These are phyloP conservation scores for Campoletis sonorensis DNA, from an alignment of 1,140 invertebrate genomes.

Conservation along the genomic window DNA sequence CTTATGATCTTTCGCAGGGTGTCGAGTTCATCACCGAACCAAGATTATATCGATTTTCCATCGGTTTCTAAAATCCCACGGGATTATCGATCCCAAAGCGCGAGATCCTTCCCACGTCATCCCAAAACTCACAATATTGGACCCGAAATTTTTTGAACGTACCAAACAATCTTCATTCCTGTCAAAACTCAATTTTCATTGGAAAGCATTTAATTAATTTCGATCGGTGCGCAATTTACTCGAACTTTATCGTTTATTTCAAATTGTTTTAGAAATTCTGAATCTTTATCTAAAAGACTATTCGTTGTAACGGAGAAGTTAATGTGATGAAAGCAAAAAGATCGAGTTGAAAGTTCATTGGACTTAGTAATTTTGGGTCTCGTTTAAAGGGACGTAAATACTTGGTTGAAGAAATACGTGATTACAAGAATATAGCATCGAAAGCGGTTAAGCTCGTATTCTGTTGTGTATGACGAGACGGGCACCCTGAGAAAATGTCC, in stretches of 20 bases:
- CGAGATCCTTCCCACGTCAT: constrained; percentile 28
- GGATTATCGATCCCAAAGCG: constrained; percentile 21
- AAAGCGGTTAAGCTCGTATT: constrained; percentile 6
- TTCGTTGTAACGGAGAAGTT: neutral
- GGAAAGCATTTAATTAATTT: neutral
- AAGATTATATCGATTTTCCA: constrained; percentile 43
- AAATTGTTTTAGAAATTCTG: too few species aligned
- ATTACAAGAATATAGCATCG: neutral
- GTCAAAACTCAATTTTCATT: neutral
- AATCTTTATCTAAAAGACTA: neutral
- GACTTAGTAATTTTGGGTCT: constrained; percentile 14
- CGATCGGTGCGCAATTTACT: neutral
- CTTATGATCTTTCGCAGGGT: constrained; percentile 39
- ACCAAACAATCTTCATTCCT: neutral
- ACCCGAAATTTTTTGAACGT: neutral
- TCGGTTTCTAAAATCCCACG: constrained; percentile 24
- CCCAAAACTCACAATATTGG: neutral
- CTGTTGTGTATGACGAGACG: neutral
- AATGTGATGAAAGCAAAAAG: neutral
- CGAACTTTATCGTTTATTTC: too few species aligned
- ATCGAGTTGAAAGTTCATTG: constrained; percentile 18
- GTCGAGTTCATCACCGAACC: constrained; percentile 29
- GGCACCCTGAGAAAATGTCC: constrained; percentile 40
- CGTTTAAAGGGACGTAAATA: neutral
- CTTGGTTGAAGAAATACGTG: constrained; percentile 3